phyloP scores from a whole-genome alignment of 92 coral and sea anemone genomes.

The Heliopora coerulea region DNA sequence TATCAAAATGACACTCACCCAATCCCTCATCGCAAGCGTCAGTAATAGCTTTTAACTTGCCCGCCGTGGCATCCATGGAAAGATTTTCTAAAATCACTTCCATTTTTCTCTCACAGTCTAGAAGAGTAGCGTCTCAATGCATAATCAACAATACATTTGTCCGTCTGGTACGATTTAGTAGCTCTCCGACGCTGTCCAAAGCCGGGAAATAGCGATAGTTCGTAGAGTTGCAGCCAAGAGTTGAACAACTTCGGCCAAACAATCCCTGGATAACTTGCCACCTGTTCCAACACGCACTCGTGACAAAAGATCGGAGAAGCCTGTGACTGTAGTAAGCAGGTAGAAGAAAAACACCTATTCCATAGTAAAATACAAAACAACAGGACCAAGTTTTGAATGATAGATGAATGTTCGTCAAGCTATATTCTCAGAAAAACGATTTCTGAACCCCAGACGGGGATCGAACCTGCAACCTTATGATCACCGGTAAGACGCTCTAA shows the following conservation, averaged over 20 bases:
- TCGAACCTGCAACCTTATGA: no score
- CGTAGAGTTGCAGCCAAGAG: background rate
- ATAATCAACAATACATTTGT: background rate
- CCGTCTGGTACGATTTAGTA: background rate
- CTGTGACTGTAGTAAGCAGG: background rate
- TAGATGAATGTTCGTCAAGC: no score
- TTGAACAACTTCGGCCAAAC: background rate
- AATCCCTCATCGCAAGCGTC: conserved; percentile 95
- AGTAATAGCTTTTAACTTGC: conserved; percentile 75
- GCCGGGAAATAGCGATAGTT: background rate
- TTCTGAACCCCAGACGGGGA: no score
- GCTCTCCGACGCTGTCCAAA: background rate
- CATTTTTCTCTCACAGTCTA: conserved; percentile 49
- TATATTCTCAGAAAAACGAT: no score
- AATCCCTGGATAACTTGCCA: background rate
- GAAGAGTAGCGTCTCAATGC: no score
- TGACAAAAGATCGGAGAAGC: background rate
- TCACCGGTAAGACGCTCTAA: no score
- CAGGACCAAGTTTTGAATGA: no score
- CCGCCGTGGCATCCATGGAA: conserved; percentile 97
- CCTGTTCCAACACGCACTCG: background rate
- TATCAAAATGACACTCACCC: conserved; percentile 56
- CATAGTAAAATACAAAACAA: background rate
- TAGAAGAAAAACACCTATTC: background rate
- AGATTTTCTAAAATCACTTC: conserved; percentile 81